Percentiles rank a stretch among this genome's conserved stretches.
Conservation (phyloP, 2,113 vertebrate species). For the Gymnorhina tibicen region DNA sequence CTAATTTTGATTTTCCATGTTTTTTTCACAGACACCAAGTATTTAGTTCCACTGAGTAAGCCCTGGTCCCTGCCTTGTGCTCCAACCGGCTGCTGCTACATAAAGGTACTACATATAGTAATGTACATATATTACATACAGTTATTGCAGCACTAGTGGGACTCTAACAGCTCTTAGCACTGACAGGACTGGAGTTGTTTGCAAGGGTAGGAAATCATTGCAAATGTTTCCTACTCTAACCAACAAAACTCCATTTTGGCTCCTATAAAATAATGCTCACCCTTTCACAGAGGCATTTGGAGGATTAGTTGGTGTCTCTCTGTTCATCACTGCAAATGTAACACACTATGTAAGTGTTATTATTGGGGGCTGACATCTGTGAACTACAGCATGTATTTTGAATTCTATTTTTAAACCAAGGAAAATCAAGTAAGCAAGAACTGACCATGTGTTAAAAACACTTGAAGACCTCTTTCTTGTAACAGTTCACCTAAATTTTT, state of each 20-base stretch:
- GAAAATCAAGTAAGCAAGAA: constrained; percentile 71
- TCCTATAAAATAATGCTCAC: neutral
- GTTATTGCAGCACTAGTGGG: neutral
- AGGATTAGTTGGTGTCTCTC: neutral
- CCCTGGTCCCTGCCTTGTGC: neutral
- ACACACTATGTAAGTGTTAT: neutral
- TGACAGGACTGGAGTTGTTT: neutral
- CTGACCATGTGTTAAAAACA: constrained; percentile 76
- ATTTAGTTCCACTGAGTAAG: neutral
- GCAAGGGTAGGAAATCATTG: neutral
- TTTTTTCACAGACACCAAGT: neutral
- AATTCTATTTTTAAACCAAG: constrained; percentile 71
- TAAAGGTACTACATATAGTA: neutral
- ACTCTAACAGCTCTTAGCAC: neutral
- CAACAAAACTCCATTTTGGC: neutral
- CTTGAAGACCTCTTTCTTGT: constrained; percentile 73
- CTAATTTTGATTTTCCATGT: neutral
- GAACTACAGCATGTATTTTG: constrained; percentile 68
- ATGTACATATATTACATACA: neutral
- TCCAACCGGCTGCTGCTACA: neutral
- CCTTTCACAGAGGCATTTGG: neutral
- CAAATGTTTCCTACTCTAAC: neutral
- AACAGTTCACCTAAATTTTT: constrained; percentile 77
- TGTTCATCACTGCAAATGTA: neutral
- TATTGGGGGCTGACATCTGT: constrained; percentile 57